Base-by-base conservation (phyloP, 2,797 vertebrate species). In the Paratrypauchen microcephalus region DNA sequence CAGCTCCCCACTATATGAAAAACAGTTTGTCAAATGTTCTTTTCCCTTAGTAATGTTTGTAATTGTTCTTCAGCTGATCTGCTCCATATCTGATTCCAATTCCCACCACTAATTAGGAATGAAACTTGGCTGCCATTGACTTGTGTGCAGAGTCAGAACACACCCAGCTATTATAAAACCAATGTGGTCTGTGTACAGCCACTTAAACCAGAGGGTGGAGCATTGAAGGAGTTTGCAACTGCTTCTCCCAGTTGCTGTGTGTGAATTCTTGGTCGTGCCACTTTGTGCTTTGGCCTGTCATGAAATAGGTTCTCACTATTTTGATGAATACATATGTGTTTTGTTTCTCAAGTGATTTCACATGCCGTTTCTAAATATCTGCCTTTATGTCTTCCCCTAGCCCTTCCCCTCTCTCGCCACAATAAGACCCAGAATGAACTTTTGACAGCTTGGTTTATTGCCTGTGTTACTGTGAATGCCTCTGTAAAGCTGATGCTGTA, bases 81-180 rank as follows among this genome's bases (percentile, higher is more conserved):
- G 57, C 74, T 69, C 73, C 57, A 78, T 82, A 66, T 73, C 63
- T 71, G 81, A 77, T 86, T 89, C 71, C 78, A 82, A 67, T 84
- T 84, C 79, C 75, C 77, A 87, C 89, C 85, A 88, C 89, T 88
- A 90, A 92, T 91, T 90, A 83, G 80, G 77, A 88, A 85, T 76
- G 80, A 83, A 84, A 80, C 84, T 85, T 80, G 76, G 84, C 79
- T 83, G 81, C 74, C 70, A 75, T 85, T 88, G 86, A 83, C 86
- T 88, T 82, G 74, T 83, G 83, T 77, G 83, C 75, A 13, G 81
- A 73, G 84, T 86, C 82, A 84, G 88, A 88, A 91, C 90, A 89
- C 89, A 88, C 86, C 90, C 90, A 86, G 77, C 84, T 77, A 89
- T 91, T 88, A 88, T 68, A 77, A 84, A 90, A 82, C 81, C 82